A percentile compares a stretch with the other conserved stretches of the same genome.
Conservation (phyloP, 1,140 invertebrate species). For the Archivesica marissinica region DNA sequence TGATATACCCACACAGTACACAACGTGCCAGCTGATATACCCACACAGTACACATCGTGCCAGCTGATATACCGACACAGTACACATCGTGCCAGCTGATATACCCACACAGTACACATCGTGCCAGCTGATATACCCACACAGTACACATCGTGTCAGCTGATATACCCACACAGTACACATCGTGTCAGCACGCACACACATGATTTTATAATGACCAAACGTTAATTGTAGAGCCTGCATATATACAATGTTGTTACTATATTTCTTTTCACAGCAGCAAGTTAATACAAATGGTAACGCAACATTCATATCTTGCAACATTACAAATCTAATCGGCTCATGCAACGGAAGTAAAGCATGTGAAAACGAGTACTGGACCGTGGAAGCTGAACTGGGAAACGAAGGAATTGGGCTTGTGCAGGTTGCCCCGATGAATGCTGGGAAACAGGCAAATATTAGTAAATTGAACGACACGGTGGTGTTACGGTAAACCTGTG, state of each 20-base stretch:
- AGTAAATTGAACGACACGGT: slow-evolving; percentile 35
- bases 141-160: no score
- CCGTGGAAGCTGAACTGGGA: slow-evolving; percentile 11
- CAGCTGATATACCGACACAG: no score
- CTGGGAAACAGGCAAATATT: slow-evolving; percentile 26
- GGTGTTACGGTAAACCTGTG: background rate
- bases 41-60: no score
- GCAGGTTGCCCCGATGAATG: background rate
- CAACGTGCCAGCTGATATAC: no score
- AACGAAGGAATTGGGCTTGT: slow-evolving; percentile 15
- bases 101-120: no score
- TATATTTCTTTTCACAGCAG: background rate
- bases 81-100: no score
- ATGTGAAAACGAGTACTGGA: slow-evolving; percentile 14
- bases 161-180: no score
- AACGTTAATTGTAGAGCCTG: background rate
- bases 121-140: no score
- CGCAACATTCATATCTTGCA: slow-evolving; percentile 17
- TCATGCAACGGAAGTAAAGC: slow-evolving; percentile 6
- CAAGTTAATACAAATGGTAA: background rate
- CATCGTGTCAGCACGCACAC: background rate
- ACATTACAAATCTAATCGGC: slow-evolving; percentile 14
- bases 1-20: no score
- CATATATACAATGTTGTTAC: background rate
- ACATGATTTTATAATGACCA: no score